A percentile compares a stretch with the other conserved stretches of the same genome.
phyloP scores from a whole-genome alignment of 2,797 vertebrate genomes.

The Remorina albescens region DNA sequence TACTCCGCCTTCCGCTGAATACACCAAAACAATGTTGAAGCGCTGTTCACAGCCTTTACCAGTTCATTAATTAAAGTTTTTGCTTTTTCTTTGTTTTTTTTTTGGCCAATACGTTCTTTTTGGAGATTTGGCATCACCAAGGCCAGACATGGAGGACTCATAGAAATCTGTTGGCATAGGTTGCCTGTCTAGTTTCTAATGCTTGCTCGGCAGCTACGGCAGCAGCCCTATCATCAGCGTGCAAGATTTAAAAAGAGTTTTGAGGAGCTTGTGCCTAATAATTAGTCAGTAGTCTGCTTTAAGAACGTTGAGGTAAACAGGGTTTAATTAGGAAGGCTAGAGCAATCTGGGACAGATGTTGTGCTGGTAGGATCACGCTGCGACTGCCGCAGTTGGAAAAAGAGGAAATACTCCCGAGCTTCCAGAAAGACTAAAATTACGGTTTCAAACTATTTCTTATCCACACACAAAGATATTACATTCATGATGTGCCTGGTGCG shows the following conservation, averaged over 20 bases:
- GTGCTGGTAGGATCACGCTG: conserved; percentile 65
- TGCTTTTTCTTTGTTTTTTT: background rate
- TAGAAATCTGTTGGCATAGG: too few species aligned
- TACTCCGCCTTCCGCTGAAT: conserved; percentile 55
- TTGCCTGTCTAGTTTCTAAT: conserved; percentile 42
- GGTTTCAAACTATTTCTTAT: conserved; percentile 39
- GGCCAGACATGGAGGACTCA: conserved; percentile 44
- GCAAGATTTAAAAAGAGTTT: conserved; percentile 61
- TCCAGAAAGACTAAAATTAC: conserved; percentile 47
- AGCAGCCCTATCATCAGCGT: conserved; percentile 46
- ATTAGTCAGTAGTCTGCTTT: conserved; percentile 74
- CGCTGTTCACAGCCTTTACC: conserved; percentile 46
- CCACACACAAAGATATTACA: background rate
- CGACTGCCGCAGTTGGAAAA: conserved; percentile 36
- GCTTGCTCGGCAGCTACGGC: conserved; percentile 29
- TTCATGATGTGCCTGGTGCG: background rate
- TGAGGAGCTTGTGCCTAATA: conserved; percentile 68
- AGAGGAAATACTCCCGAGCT: conserved; percentile 5
- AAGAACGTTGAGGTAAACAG: conserved; percentile 76
- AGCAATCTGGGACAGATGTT: conserved; percentile 78
- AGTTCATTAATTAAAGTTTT: conserved; percentile 68
- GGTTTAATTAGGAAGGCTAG: conserved; percentile 77
- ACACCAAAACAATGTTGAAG: conserved; percentile 77
- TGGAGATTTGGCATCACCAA: conserved; percentile 44
- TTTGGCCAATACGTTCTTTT: conserved; percentile 11